Evolutionary conservation across 35 echinoderm and acorn worm species (phyloP), one percentile per base, ranked within the genome.

Genomic region (Chiridota heheva): DNA sequence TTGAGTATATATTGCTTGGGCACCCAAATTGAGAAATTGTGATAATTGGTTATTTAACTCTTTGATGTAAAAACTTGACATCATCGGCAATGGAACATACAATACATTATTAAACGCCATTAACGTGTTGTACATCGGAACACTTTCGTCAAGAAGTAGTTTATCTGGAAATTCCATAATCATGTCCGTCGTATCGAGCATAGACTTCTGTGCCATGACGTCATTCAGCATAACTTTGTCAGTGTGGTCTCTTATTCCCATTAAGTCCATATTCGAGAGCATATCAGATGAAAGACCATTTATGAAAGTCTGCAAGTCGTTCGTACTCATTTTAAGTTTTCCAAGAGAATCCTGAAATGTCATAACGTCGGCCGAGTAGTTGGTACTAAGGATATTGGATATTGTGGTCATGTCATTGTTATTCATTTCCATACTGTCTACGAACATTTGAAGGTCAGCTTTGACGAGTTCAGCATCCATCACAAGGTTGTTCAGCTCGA

Each of bases 381-480:
- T 44, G 38, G 20, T 30, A 6, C n/a, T n/a, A n/a, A n/a, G 8
- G 47, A 51, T 12, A 12, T 51, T 51, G 10, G 47, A 12, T 51
- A 12, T 51, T 10, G 47, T 22, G n/a, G n/a, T n/a, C n/a, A n/a
- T n/a, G n/a, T n/a, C n/a, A n/a, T n/a, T n/a, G n/a, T n/a, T 18
- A 56, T 64, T 91, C 1, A 20, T 18, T 12, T 80, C 36, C 88
- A 91, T 91, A 15, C 60, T 6, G n/a, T 2, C 7, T 2, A 93
- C 17, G 32, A 96, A 96, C 18, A 16, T 39, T 3, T 69, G 69
- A 27, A 96, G 79, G 40, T 96, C 92, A 2, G 40, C 3, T 43
- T 40, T 60, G 38, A 96, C 92, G 1, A 39, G 74, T 1, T 17
- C 1, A 41, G 77, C 44, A 26, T 80, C 63, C 37, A 96, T 51